Evolutionary conservation across 1,140 invertebrate genomes (phyloP).

Genomic region (Zaprionus africanus): DNA sequence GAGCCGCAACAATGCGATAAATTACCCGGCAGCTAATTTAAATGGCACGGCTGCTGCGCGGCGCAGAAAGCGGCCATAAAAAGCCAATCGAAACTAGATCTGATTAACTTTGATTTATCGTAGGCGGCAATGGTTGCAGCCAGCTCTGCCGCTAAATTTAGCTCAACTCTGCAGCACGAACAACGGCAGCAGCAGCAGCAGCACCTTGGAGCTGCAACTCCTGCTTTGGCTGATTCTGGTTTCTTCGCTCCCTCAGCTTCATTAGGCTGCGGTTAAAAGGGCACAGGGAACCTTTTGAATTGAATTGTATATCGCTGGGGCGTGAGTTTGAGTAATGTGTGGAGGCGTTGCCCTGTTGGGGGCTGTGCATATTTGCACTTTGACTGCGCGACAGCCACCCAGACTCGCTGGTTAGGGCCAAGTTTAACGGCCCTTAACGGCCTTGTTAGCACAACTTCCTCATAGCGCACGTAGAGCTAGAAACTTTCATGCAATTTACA

Average conservation of each 20-base stretch:
- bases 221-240: neutral
- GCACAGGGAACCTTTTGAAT: constrained; percentile 55
- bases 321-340: constrained; percentile 78
- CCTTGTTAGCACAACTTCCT: constrained; percentile 72
- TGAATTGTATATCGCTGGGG: constrained; percentile 67
- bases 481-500: constrained; percentile 61
- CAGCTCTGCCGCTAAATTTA: constrained; percentile 65
- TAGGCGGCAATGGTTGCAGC: constrained; percentile 57
- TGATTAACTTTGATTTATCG: constrained; percentile 82
- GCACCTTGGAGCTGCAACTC: constrained; percentile 1
- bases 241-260: constrained; percentile 59
- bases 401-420: constrained; percentile 14
- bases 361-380: constrained; percentile 75
- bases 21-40: constrained; percentile 81
- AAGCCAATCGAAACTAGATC: constrained; percentile 81
- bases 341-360: constrained; percentile 56
- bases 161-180: constrained; percentile 22
- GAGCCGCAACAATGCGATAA: constrained; percentile 77
- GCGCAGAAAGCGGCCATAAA: constrained; percentile 56
- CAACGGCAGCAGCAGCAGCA: neutral
- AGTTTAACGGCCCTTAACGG: constrained; percentile 65
- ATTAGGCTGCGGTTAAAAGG: constrained; percentile 67
- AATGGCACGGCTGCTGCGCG: constrained; percentile 62
- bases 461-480: neutral
- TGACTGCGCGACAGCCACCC: constrained; percentile 47